Evolutionary conservation across 2,797 vertebrate species (phyloP), one percentile per base, ranked within the genome.

Genomic region (Malacoctenus gilli): DNA sequence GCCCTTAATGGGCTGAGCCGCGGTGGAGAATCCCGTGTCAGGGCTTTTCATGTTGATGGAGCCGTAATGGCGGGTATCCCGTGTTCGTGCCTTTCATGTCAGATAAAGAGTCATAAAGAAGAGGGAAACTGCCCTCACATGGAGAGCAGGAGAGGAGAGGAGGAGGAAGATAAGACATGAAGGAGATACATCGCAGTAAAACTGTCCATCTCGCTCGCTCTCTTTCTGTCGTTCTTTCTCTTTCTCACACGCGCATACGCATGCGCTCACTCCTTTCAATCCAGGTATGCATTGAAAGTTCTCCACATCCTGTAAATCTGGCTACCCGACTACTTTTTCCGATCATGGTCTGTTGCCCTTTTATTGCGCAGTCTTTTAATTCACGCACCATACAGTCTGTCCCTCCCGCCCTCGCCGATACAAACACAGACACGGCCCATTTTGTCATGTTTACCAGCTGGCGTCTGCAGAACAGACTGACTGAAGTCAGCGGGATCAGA

Each of bases 31-130:
- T 83, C 78, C 75, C 42, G 35, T 88, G 89, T 91, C 91, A 85
- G 79, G 69, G 82, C 81, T 85, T 87, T 87, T 92, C 82, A 90
- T 86, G 88, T 88, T 89, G 88, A 91, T 89, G 89, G 89, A 92
- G 87, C 87, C 82, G 71, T 91, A 91, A 92, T 92, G 89, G 89
- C 83, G 87, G 79, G 79, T 83, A 83, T 90, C 86, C 85, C 76
- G 60, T 90, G 88, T 89, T 86, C 83, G 82, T 78, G 85, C 85
- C 90, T 92, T 92, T 91, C 89, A 92, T 91, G 89, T 91, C 79
- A 88, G 89, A 91, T 90, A 89, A 91, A 88, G 88, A 89, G 89
- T 80, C 85, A 89, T 91, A 91, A 92, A 92, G 87, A 86, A 87
- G 81, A 85, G 81, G 84, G 85, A 85, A 82, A 69, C 86, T 82